A percentile compares a stretch with the other conserved stretches of the same genome.
Evolutionary conservation across 1,140 invertebrate species (phyloP).

Genomic region (Ooceraea biroi): DNA sequence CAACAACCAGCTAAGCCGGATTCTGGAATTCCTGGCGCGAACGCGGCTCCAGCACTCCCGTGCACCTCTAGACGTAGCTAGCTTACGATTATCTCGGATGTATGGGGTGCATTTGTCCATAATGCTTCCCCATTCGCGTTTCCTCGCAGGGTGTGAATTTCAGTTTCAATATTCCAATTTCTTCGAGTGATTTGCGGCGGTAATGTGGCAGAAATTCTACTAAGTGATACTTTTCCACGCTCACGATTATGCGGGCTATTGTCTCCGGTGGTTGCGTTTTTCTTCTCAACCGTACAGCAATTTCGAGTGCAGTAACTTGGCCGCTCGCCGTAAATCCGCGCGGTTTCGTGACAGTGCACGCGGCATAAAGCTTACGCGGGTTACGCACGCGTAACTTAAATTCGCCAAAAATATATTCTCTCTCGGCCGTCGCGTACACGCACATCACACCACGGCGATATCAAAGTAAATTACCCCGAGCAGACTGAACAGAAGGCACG

Average conservation of each 20-base stretch:
- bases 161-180: background rate
- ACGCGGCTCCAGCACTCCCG: conserved; percentile 16
- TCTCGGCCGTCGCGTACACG: background rate
- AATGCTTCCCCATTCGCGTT: conserved; percentile 2
- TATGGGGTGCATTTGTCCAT: conserved; percentile 46
- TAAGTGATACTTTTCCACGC: background rate
- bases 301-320: background rate
- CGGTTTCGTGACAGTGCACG: background rate
- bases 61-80: conserved; percentile 17
- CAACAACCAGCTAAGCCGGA: conserved; percentile 53
- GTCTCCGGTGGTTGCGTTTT: background rate
- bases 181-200: background rate
- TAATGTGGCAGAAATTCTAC: background rate
- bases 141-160: background rate
- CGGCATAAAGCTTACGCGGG: background rate
- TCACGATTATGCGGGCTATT: background rate
- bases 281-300: background rate
- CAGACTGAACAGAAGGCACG: conserved; percentile 42
- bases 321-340: background rate
- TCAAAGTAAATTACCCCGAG: conserved; percentile 45
- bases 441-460: background rate
- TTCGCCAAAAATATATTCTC: conserved; percentile 16
- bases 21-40: conserved; percentile 7
- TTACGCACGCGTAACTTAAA: conserved; percentile 5
- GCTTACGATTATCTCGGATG: conserved; percentile 78